These are phyloP conservation scores for Diaperis boleti DNA, from an alignment of 2,888 invertebrate genomes.

Conservation along the genomic window DNA sequence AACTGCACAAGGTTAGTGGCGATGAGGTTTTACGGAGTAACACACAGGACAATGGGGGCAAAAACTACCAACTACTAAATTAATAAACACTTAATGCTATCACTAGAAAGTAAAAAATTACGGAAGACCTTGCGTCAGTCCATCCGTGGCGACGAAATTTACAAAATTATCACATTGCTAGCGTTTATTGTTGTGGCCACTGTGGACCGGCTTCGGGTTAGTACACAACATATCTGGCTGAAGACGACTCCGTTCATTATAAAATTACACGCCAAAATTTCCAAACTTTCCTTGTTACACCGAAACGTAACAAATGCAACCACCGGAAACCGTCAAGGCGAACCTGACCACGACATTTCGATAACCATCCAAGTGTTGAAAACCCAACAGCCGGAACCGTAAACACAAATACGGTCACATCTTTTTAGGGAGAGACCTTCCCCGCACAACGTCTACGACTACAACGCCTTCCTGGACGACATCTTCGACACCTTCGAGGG, in stretches of 20 bases:
- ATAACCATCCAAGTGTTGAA: slow-evolving; percentile 31
- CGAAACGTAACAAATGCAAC: not conserved
- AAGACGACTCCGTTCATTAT: not conserved
- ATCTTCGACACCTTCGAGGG: slow-evolving; percentile 70
- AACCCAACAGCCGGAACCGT: not conserved
- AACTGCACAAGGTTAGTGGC: slow-evolving; percentile 32
- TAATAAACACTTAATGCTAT: no score
- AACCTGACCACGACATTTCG: slow-evolving; percentile 8
- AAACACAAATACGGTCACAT: not conserved
- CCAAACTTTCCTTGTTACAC: not conserved
- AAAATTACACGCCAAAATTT: not conserved
- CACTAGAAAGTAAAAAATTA: no score
- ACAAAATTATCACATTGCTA: no score
- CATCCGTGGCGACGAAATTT: no score
- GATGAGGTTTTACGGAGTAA: not conserved
- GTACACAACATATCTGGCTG: no score
- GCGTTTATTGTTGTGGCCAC: no score
- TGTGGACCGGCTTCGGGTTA: no score
- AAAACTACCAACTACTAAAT: no score
- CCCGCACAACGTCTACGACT: slow-evolving; percentile 50
- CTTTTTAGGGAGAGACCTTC: slow-evolving; percentile 10
- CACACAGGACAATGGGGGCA: not conserved
- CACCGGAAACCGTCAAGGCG: slow-evolving; percentile 23
- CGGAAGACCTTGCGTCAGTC: no score
- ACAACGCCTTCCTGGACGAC: slow-evolving; percentile 63